Conservation (phyloP, 1,140 invertebrate species). For the Sycophaga agraensis region DNA sequence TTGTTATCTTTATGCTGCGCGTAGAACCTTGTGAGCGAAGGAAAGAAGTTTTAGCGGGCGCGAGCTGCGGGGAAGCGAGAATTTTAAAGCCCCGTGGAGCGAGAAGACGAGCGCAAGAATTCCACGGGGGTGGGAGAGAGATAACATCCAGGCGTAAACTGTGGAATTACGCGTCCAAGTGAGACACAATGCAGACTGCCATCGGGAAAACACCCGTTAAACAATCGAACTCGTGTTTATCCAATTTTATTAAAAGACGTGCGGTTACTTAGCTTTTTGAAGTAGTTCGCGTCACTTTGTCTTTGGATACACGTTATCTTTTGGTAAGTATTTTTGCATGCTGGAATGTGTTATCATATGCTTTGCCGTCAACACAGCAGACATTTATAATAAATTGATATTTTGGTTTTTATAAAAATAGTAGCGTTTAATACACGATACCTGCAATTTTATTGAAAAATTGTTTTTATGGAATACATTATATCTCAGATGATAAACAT, state of each 20-base stretch:
- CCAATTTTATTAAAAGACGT: background rate
- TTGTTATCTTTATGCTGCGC: constrained; percentile 50
- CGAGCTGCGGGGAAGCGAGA: too few relatives aligned
- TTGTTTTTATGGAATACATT: too few relatives aligned
- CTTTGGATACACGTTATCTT: too few relatives aligned
- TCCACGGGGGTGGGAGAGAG: too few relatives aligned
- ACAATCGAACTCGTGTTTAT: background rate
- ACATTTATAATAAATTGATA: too few relatives aligned
- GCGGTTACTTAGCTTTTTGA: background rate
- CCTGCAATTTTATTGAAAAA: too few relatives aligned
- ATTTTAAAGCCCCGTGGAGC: background rate
- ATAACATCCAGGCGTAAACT: constrained; percentile 33
- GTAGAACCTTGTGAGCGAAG: constrained; percentile 22
- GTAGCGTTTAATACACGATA: too few relatives aligned
- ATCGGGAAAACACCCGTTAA: background rate
- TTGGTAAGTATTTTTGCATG: too few relatives aligned
- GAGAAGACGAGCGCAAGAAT: constrained; percentile 19
- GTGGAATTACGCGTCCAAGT: constrained; percentile 37
- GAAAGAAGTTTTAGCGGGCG: constrained; percentile 9
- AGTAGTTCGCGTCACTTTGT: background rate
- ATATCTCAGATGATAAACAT: too few relatives aligned
- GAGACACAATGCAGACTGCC: constrained; percentile 42
- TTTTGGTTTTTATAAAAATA: too few relatives aligned
- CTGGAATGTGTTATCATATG: too few relatives aligned
- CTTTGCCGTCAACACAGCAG: too few relatives aligned